Evolutionary conservation across 2,888 invertebrate genomes (phyloP).

Genomic region (Rhopalosiphum nymphaeae): DNA sequence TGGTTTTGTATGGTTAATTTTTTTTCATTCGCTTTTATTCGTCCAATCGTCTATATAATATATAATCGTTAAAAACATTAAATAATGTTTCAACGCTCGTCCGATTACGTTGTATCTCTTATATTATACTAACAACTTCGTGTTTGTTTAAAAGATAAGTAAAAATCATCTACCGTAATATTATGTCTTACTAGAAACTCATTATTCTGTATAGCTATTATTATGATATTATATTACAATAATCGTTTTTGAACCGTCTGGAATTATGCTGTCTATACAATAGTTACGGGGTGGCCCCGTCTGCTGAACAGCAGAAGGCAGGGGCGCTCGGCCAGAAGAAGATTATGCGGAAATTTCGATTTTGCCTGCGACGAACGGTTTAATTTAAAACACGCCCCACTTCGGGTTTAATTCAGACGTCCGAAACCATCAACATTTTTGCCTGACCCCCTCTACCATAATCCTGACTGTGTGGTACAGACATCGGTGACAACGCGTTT

Average conservation of each 20-base stretch:
- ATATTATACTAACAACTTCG: background rate
- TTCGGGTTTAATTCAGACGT: conserved; percentile 62
- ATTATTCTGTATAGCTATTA: background rate
- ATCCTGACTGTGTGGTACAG: background rate
- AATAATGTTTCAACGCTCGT: background rate
- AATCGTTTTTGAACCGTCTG: background rate
- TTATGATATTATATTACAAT: background rate
- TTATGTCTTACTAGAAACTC: background rate
- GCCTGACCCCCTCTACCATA: background rate
- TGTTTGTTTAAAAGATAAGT: background rate
- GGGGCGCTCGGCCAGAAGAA: background rate
- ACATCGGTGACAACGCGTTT: background rate
- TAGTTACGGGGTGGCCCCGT: background rate
- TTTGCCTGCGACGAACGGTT: conserved; percentile 8
- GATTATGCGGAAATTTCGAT: conserved; percentile 47
- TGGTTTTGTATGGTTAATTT: too few species aligned
- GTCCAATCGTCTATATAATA: background rate
- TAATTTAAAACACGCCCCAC: conserved; percentile 38
- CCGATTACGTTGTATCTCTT: background rate
- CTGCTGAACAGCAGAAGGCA: background rate
- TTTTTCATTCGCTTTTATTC: background rate
- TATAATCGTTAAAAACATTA: background rate
- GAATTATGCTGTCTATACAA: background rate
- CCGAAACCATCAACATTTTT: background rate
- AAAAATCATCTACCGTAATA: background rate